Base-by-base conservation (phyloP, 2,113 vertebrate species). In the Aphelocoma coerulescens region DNA sequence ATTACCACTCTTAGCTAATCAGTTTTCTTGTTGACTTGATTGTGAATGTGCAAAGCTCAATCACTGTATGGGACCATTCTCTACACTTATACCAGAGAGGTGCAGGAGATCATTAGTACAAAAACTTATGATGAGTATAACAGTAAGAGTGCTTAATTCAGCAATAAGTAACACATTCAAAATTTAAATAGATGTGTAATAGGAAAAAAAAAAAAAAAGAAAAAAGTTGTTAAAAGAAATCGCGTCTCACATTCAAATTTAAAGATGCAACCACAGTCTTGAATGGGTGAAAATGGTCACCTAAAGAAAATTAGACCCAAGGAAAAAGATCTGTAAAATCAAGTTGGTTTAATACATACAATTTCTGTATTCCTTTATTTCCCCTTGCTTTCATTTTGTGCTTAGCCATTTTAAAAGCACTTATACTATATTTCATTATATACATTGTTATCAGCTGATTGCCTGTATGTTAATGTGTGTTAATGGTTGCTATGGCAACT, bases 21-120 rank as follows among this genome's bases (percentile, higher is more conserved):
- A 87, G 4, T 73, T 93, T 89, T 89, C 52, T 94, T 89, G 18
- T 84, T 94, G 58, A 73, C 41, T 94, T 94, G 79, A 96, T 92
- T 96, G 51, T 35, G 1, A 73, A 15, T 65, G 41, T 88, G 67
- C 71, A 80, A 78, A 87, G 35, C 61, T 91, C 73, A 67, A 33
- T 88, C 80, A 77, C 51, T 58, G 13, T 39, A 4, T 19, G 59
- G 43, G 48, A 74, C 74, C 13, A 27, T 94, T 92, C 37, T 66
- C 37, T 69, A 26, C 22, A n/a, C 43, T 73, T 87, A 59, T n/a
- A 59, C 7, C 51, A 62, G 43, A 74, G 68, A 80, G 14, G 15
- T 87, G 24, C n/a, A 73, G 32, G 62, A 81, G 43, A 58, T 67
- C 7, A 3, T 71, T 88, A 62, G 18, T 46, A 63, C 1, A 5